A percentile compares a stretch with the other conserved stretches of the same genome.
Evolutionary conservation across 2,113 vertebrate genomes (phyloP).

Genomic region (Mesocricetus auratus): DNA sequence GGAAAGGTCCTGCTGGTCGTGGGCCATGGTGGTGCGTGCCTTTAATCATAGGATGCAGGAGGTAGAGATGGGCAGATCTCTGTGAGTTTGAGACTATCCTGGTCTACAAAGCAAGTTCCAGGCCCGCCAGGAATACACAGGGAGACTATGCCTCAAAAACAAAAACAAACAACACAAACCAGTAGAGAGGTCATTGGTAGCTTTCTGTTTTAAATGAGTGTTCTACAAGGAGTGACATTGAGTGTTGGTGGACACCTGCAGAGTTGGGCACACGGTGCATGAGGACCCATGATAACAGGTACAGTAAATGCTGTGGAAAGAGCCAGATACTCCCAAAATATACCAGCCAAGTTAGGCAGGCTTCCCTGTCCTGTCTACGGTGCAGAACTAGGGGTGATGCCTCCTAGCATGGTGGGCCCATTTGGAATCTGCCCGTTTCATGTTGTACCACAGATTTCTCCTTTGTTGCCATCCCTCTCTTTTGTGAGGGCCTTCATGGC

Average conservation of each 20-base stretch:
- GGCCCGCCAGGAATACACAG: neutral
- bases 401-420: neutral
- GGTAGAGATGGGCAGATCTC: neutral
- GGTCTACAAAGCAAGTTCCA: neutral
- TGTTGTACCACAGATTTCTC: neutral
- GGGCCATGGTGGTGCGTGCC: neutral
- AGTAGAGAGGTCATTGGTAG: neutral
- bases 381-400: neutral
- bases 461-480: neutral
- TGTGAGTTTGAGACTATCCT: neutral
- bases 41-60: neutral
- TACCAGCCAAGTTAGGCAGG: neutral
- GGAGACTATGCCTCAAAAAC: neutral
- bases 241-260: neutral
- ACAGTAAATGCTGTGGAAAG: neutral
- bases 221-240: neutral
- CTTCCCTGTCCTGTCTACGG: neutral
- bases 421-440: neutral
- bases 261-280: neutral
- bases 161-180: neutral
- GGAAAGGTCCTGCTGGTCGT: neutral
- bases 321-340: neutral
- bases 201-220: conserved; percentile 2
- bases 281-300: neutral
- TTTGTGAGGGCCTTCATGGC: neutral